These are phyloP conservation scores for Axea sp. DNA, from an alignment of 2,888 invertebrate species.

Conservation along the genomic window DNA sequence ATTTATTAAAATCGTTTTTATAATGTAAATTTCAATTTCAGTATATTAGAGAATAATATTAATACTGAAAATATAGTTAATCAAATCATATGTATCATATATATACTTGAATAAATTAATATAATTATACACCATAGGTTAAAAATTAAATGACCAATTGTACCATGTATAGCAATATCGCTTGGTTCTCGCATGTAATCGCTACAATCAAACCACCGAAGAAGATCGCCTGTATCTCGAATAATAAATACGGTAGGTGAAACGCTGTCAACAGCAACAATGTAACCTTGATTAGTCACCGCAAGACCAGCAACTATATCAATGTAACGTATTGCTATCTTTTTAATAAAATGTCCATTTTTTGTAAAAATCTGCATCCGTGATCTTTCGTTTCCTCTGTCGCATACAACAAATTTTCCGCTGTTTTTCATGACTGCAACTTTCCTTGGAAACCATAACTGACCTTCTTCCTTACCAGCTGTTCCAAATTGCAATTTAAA, in stretches of 20 bases:
- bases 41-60: too few relatives aligned
- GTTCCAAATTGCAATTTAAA: conserved; percentile 97
- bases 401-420: conserved; percentile 97
- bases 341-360: conserved; percentile 96
- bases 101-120: too few relatives aligned
- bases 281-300: conserved; percentile 94
- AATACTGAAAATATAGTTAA: too few relatives aligned
- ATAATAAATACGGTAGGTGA: conserved; percentile 97
- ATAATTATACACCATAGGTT: too few relatives aligned
- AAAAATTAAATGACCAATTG: conserved; percentile 65
- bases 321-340: conserved; percentile 93
- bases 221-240: conserved; percentile 93
- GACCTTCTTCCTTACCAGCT: conserved; percentile 97
- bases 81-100: too few relatives aligned
- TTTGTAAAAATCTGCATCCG: conserved; percentile 99
- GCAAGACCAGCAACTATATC: conserved; percentile 96
- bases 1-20: too few relatives aligned
- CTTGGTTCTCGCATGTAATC: conserved; percentile 99
- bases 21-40: too few relatives aligned
- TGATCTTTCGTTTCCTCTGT: conserved; percentile 96
- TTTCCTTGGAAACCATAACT: conserved; percentile 98
- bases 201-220: conserved; percentile 98
- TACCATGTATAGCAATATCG: conserved; percentile 96
- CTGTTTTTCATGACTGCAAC: conserved; percentile 93
- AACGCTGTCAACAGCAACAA: conserved; percentile 98